Conservation (phyloP, 2,888 invertebrate genomes). For the Drosophila quasianomalipes region DNA sequence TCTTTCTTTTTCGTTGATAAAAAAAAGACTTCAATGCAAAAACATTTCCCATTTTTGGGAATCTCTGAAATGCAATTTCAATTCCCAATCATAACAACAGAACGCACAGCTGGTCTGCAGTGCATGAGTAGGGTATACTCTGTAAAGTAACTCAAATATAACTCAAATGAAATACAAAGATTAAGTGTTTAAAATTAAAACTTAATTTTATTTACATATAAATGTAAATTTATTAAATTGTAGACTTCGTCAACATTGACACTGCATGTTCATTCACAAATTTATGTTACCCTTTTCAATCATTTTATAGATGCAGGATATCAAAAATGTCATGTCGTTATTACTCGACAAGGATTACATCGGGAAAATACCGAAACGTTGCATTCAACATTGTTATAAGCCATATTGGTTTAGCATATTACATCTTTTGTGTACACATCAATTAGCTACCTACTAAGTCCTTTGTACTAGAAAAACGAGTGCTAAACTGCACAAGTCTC, state of each 20-base stretch:
- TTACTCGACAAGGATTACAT: conserved; percentile 3
- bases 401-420: neutral
- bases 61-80: conserved; percentile 30
- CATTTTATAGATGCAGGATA: neutral
- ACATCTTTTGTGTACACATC: neutral
- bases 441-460: neutral
- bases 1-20: conserved; percentile 11
- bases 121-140: neutral
- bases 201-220: neutral
- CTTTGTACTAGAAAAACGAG: neutral
- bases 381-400: neutral
- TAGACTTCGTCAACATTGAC: neutral
- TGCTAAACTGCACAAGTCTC: neutral
- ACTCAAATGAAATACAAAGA: neutral
- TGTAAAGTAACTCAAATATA: neutral
- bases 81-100: conserved; percentile 17
- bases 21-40: conserved; percentile 8
- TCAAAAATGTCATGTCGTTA: conserved; percentile 5
- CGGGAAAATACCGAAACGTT: neutral
- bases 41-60: conserved; percentile 6
- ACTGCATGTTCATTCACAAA: neutral
- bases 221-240: neutral
- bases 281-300: neutral
- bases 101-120: neutral
- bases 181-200: neutral